Evolutionary conservation across 1,140 invertebrate species (phyloP).

Genomic region (Pissodes strobi): DNA sequence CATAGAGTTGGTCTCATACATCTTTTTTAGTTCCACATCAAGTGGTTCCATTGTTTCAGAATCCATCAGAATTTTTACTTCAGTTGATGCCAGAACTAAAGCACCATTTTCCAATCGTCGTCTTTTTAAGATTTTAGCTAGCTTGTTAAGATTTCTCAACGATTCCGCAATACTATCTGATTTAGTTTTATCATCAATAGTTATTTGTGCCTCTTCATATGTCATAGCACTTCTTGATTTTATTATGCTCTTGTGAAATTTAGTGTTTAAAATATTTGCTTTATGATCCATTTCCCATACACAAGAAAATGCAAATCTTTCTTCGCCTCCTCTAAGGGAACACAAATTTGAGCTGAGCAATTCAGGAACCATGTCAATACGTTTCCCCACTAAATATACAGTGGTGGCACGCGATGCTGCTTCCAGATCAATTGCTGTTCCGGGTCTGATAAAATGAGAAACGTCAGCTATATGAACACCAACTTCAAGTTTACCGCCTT

Average conservation of each 20-base stretch:
- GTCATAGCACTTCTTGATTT: slow-evolving; percentile 86
- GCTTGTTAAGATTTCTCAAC: slow-evolving; percentile 77
- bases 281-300: slow-evolving; percentile 88
- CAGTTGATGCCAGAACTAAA: slow-evolving; percentile 86
- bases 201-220: slow-evolving; percentile 93
- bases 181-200: slow-evolving; percentile 81
- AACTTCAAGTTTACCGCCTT: slow-evolving; percentile 81
- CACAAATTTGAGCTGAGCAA: slow-evolving; percentile 91
- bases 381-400: slow-evolving; percentile 87
- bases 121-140: slow-evolving; percentile 91
- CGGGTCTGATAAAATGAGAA: slow-evolving; percentile 88
- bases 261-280: slow-evolving; percentile 81
- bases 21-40: slow-evolving; percentile 87
- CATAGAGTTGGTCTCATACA: slow-evolving; percentile 95
- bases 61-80: slow-evolving; percentile 92
- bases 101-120: slow-evolving; percentile 89
- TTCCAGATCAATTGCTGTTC: slow-evolving; percentile 86
- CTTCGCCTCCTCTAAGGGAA: slow-evolving; percentile 82
- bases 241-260: slow-evolving; percentile 94
- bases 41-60: slow-evolving; percentile 94
- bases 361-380: slow-evolving; percentile 86
- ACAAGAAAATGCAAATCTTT: slow-evolving; percentile 91
- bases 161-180: slow-evolving; percentile 77
- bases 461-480: slow-evolving; percentile 97
- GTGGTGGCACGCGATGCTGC: slow-evolving; percentile 85